Evolutionary conservation across 2,797 vertebrate genomes (phyloP).

Genomic region (Menidia menidia): DNA sequence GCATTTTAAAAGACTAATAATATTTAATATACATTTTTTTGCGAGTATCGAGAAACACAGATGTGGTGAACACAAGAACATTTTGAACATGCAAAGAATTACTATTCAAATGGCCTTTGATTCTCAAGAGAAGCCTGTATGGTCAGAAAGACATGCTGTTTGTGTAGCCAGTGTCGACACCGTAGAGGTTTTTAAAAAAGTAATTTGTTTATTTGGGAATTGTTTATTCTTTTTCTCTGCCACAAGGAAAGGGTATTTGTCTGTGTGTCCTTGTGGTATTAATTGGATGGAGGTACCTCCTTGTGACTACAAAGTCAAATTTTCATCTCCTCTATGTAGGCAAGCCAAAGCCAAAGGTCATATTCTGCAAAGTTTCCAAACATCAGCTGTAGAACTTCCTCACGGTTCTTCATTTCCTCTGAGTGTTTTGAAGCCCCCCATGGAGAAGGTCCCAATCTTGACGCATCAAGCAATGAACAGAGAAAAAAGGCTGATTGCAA

Average conservation of each 20-base stretch:
- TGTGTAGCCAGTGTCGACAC: constrained; percentile 54
- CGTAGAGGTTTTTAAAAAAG: constrained; percentile 33
- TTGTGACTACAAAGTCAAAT: constrained; percentile 42
- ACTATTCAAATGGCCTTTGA: constrained; percentile 74
- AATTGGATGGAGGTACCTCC: constrained; percentile 27
- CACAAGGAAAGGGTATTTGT: neutral
- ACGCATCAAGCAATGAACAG: constrained; percentile 84
- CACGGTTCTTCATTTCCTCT: constrained; percentile 81
- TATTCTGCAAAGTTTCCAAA: constrained; percentile 84
- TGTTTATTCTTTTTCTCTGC: constrained; percentile 10
- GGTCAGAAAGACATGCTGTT: constrained; percentile 73
- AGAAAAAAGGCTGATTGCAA: constrained; percentile 86
- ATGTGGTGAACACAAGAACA: constrained; percentile 34
- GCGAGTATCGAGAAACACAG: constrained; percentile 52
- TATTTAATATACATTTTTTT: constrained; percentile 21
- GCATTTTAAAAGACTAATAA: constrained; percentile 9
- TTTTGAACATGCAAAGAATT: constrained; percentile 60
- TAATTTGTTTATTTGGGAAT: constrained; percentile 33
- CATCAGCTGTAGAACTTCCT: constrained; percentile 80
- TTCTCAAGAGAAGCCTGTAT: constrained; percentile 66
- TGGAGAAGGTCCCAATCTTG: constrained; percentile 85
- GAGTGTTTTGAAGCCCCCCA: constrained; percentile 84
- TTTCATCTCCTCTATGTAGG: constrained; percentile 42
- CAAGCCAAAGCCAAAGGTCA: constrained; percentile 70
- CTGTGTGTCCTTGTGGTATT: constrained; percentile 1